Evolutionary conservation across 2,113 vertebrate genomes (phyloP).

Genomic region (Colius striatus): DNA sequence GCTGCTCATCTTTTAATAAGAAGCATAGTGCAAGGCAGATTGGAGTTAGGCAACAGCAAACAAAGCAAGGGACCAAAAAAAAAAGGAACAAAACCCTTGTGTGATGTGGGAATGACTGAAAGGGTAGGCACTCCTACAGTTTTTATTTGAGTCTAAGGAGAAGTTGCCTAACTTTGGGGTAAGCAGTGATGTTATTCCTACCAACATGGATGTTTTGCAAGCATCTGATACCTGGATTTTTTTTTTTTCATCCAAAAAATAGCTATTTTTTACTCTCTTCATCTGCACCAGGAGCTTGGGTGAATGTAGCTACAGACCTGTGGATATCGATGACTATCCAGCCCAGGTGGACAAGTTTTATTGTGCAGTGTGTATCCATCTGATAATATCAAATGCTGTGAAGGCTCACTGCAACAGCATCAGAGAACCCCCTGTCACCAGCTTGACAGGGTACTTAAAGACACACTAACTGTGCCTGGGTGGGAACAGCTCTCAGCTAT

Average conservation of each 20-base stretch:
- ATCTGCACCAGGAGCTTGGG: not conserved
- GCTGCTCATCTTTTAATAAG: not conserved
- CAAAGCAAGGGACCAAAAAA: not conserved
- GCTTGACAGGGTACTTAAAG: not conserved
- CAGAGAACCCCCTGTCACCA: not conserved
- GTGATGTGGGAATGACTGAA: not conserved
- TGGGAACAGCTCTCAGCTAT: conserved; percentile 58
- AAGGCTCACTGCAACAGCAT: not conserved
- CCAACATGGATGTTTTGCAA: not conserved
- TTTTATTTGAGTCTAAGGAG: not conserved
- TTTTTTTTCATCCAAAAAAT: not conserved
- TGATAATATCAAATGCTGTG: not conserved
- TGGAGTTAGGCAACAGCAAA: not conserved
- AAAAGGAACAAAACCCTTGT: not conserved
- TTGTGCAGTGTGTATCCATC: not conserved
- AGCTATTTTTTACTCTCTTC: not conserved
- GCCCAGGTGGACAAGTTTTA: not conserved
- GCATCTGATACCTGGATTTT: not conserved
- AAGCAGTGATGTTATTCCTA: not conserved
- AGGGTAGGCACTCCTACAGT: not conserved
- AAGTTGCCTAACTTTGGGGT: not conserved
- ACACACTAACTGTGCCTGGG: not conserved
- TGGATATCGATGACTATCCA: not conserved
- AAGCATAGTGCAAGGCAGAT: not conserved
- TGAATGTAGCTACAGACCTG: not conserved